Base-by-base conservation (phyloP, 2,888 invertebrate species). In the Creontiades dilutus region DNA sequence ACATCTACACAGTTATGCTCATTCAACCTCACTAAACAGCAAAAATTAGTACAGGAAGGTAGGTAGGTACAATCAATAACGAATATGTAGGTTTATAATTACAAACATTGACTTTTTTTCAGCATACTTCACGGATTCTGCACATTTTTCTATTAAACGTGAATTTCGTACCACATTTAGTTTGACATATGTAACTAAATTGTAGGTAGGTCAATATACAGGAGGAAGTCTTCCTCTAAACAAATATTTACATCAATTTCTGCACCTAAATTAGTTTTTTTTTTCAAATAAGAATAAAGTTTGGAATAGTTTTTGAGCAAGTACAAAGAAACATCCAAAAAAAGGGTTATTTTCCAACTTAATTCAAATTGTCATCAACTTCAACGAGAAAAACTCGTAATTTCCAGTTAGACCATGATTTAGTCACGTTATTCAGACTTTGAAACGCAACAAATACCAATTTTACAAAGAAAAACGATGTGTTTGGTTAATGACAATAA, bases 241-340 rank as follows among this genome's bases (percentile, higher is more conserved):
- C 37, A 14, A 27, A 52, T 82, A 82, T 82, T 47, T 82, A 82
- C 82, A 82, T 48, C 47, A 47, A 48, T 52, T 47, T 82, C 82
- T 48, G 82, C 78, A 78, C 78, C 78, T 78, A 78, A 78, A 78
- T n/a, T 78, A 47, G 19, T 37, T 37, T 37, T 46, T 13, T 47
- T 76, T 76, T 76, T 7, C 19, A 78, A 47, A 19, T 37, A 78
- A 78, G 4, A 46, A 78, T 12, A 78, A 78, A 46, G n/a, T 37
- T 46, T n/a, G 78, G 78, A 47, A 47, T 78, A 9, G 12, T 52
- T 47, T 82, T 82, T 82, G 82, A 82, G 82, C 82, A 82, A 82
- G 46, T 47, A 52, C 47, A 52, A 82, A 82, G 5, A 48, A 52
- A 82, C 37, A 37, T 80, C 1, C 23, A 75, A n/a, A 19, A 46